Evolutionary conservation across 2,113 vertebrate species (phyloP), one percentile per base, ranked within the genome.

Genomic region (Corythornis vintsioides): DNA sequence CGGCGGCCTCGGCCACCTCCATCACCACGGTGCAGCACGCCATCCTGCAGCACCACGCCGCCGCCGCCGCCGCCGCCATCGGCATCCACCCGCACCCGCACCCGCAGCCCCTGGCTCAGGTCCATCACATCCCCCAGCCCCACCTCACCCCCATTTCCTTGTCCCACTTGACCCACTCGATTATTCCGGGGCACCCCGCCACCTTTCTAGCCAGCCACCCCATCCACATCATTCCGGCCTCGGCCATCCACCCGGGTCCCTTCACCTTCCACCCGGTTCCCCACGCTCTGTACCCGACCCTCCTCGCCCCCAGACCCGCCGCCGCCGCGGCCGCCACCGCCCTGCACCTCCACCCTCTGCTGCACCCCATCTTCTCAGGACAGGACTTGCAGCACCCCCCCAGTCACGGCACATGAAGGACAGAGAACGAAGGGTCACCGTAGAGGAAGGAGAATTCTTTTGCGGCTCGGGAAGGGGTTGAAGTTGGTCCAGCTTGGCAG

Each of bases 311-410:
- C 0, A 97, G 99, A 22, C 98, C 98, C 4, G 98, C 98, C 1
- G 98, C 98, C 0, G 98, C 99, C 0, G 99, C 99, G 0, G 98
- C 99, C 0, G 99, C 99, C 9, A 98, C 98, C 0, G 99, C 99
- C 13, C 97, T 99, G 33, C 99, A 99, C 88, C 98, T 99, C 29
- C 99, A 99, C 96, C 99, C 99, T 9, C 96, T 99, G 24, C 98
- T 99, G 74, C 99, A 99, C 97, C 99, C 99, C 80, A 99, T 99
- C 89, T 99, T 99, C 98, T 99, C 99, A 98, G 99, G 99, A 89
- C 99, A 99, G 97, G 99, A 99, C 98, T 98, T 99, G 94, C 99
- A 99, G 96, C 99, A 99, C 69, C 99, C 99, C 2, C 99, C 99
- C 33, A 99, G 98, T 88, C 99, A 99, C 8, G 99, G 99, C 95